phyloP scores from a whole-genome alignment of 2,113 vertebrate species.

The Candoia aspera region DNA sequence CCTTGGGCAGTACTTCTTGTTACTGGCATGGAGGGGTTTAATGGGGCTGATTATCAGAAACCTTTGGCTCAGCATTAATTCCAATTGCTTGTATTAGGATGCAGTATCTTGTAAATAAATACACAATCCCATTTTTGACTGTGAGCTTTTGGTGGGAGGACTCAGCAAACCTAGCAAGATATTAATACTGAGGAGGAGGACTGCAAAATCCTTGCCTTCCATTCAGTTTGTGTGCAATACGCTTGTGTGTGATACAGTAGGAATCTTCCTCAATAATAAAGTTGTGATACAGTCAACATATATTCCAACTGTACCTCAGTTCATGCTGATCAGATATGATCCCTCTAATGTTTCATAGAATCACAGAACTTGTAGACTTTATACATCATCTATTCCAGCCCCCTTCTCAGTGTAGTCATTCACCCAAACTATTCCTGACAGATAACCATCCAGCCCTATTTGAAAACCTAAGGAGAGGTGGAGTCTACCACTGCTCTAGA shows the following conservation, averaged over 20 bases:
- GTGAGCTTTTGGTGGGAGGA: slow-evolving; percentile 15
- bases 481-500: neutral
- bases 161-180: slow-evolving; percentile 27
- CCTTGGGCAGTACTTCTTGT: neutral
- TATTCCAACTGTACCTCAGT: neutral
- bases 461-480: neutral
- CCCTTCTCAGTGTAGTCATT: neutral
- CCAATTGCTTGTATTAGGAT: neutral
- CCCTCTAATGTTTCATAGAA: neutral
- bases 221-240: neutral
- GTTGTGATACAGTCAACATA: neutral
- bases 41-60: neutral
- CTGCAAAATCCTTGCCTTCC: neutral
- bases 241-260: neutral
- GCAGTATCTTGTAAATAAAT: neutral
- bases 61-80: neutral
- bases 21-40: neutral
- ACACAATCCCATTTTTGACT: neutral
- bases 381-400: neutral
- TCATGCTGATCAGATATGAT: neutral
- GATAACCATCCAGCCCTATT: neutral
- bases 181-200: neutral
- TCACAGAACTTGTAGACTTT: neutral
- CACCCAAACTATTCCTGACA: neutral
- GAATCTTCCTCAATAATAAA: neutral